Base-by-base conservation (phyloP, 1,140 invertebrate species). In the Zaprionus taronus region DNA sequence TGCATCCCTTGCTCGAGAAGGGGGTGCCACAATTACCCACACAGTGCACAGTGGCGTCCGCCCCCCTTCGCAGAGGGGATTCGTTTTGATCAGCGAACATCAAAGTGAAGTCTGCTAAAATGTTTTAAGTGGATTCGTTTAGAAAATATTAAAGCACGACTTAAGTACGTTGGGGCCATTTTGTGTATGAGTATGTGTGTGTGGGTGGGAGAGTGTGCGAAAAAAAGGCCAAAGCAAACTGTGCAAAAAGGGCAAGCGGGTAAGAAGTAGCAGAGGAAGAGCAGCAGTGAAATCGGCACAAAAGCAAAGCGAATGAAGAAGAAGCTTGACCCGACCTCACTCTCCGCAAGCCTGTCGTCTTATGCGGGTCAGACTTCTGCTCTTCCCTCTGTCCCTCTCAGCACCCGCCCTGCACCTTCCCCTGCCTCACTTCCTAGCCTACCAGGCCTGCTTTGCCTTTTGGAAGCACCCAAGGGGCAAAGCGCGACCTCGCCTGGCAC, bases 91-190 rank as follows among this genome's bases (percentile, higher is more conserved):
- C 56, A 72, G 55, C 15, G 34, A 72, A 87, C 77, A 89, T 87
- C 83, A 87, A 87, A 87, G 83, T 31, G 47, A n/a, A 20, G 28
- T n/a, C 72, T 56, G 67, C 15, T 69, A 70, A 77, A 80, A 69
- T 36, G 75, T 78, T 81, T 72, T 80, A 80, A 83, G 84, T 79
- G 84, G 64, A 87, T 83, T 72, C 78, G 77, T 78, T 89, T 74
- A 58, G 58, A 60, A 89, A 87, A 77, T 74, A 79, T 83, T 80
- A 83, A 83, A 83, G 64, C 38, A 47, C 24, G 44, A 67, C 49
- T 7, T 65, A 15, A 61, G 31, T 34, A 34, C 51, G 79, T 80
- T 69, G 38, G 38, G 47, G 20, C 78, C 71, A 87, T 81, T 82
- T 66, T 51, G 47, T 24, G 36, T 24, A 12, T 3, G 14, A 7